Base-by-base conservation (phyloP, 2,113 vertebrate genomes). In the Brachyistius frenatus region DNA sequence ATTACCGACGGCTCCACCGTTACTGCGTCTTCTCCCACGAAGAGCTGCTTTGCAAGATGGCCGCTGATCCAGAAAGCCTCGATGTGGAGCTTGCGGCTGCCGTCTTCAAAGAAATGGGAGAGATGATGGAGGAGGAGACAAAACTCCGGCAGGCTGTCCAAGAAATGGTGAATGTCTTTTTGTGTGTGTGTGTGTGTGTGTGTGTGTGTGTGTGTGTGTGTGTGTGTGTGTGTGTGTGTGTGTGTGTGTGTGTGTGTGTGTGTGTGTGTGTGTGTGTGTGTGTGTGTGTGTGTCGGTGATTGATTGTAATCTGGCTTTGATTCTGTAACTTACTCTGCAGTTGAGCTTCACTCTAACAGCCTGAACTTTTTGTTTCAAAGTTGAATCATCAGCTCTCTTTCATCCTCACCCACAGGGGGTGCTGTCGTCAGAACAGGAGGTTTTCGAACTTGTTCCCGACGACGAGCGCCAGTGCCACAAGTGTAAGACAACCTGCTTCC, bases 11-110 rank as follows among this genome's bases (percentile, higher is more conserved):
- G 2, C 93, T 99, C 5, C 96, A 96, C 5, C 96, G 98, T 23
- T 96, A 99, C 84, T 99, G 98, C 33, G 98, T 99, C 3, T 99
- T 99, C 91, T 99, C 98, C 46, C 98, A 99, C 0, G 98, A 99
- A 66, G 98, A 99, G 81, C 95, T 99, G 14, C 95, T 99, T 84
- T 99, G 98, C 93, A 99, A 99, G 92, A 99, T 99, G 98, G 97
- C 97, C 0, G 96, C 98, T 1, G 97, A 99, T 80, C 97, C 98
- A 0, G 98, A 99, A 77, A 97, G 96, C 84, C 89, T 99, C 35
- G 97, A 99, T 2, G 98, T 99, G 36, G 98, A 98, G n/a, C 91
- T 99, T 81, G 98, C 98, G 11, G 97, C 97, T 2, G 94, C 97
- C 16, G 97, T 99, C 13, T 97, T 94, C 81, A 97, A 96, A 83